These are phyloP conservation scores for Argyresthia goedartella DNA, from an alignment of 2,888 invertebrate species.

Conservation along the genomic window DNA sequence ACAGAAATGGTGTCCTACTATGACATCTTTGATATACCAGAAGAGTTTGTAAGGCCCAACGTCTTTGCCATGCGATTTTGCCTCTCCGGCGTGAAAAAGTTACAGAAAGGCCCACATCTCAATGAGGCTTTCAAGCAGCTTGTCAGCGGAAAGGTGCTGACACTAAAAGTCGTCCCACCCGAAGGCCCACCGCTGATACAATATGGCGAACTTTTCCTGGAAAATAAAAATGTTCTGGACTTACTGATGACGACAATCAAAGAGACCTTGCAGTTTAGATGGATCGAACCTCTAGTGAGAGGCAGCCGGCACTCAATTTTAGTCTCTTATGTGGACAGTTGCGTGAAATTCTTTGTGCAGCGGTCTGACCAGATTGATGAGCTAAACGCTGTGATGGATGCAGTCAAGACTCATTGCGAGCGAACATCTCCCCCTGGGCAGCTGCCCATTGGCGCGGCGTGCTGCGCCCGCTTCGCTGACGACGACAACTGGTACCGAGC, in stretches of 20 bases:
- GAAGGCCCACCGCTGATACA: conserved; percentile 81
- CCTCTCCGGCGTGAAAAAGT: conserved; percentile 77
- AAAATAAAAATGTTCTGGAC: conserved; percentile 71
- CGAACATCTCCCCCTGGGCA: conserved; percentile 53
- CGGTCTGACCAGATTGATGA: conserved; percentile 71
- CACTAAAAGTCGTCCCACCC: conserved; percentile 75
- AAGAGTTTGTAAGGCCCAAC: conserved; percentile 77
- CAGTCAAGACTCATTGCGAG: conserved; percentile 73
- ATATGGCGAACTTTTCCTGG: conserved; percentile 78
- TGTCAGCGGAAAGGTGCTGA: conserved; percentile 73
- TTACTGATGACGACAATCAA: conserved; percentile 56
- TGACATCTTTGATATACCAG: conserved; percentile 81
- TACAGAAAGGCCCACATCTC: conserved; percentile 69
- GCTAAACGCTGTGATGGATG: conserved; percentile 76
- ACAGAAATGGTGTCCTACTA: conserved; percentile 78
- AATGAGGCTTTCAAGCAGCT: conserved; percentile 80
- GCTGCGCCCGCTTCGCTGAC: conserved; percentile 83
- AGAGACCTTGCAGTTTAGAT: conserved; percentile 49
- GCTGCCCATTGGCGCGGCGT: conserved; percentile 73
- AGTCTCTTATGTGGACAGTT: conserved; percentile 77
- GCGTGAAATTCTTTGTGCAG: conserved; percentile 81
- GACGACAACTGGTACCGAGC: conserved; percentile 95
- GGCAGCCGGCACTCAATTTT: conserved; percentile 59
- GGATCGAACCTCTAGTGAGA: conserved; percentile 41
- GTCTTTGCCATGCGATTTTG: conserved; percentile 83